Conservation (phyloP, 1,140 invertebrate genomes). For the Zaprionus africanus region DNA sequence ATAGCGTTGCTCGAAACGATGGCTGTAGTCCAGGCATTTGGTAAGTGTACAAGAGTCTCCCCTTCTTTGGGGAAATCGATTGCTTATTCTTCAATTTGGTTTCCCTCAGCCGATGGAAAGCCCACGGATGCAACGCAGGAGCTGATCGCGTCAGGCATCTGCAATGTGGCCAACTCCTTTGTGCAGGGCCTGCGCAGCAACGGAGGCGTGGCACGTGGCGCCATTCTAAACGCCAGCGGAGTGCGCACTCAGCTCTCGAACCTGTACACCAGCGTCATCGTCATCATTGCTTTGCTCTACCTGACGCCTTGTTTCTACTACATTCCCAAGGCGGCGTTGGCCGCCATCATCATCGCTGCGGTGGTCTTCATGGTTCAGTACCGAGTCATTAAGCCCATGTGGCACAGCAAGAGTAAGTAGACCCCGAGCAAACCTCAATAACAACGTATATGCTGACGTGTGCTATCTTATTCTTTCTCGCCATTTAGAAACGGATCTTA, state of each 20-base stretch:
- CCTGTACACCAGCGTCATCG: conserved; percentile 88
- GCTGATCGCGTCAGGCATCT: conserved; percentile 92
- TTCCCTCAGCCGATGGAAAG: conserved; percentile 87
- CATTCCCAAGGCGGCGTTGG: conserved; percentile 91
- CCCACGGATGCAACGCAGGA: conserved; percentile 94
- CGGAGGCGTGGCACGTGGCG: conserved; percentile 92
- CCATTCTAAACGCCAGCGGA: conserved; percentile 95
- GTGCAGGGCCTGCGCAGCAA: conserved; percentile 94
- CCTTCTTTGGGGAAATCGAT: neutral
- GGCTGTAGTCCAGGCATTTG: conserved; percentile 92
- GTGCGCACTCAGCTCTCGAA: conserved; percentile 94
- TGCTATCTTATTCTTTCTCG: neutral
- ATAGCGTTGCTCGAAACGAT: conserved; percentile 93
- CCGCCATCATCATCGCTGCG: conserved; percentile 93
- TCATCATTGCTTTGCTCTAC: conserved; percentile 89
- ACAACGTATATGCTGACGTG: neutral
- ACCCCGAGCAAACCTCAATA: neutral
- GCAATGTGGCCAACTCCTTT: conserved; percentile 95
- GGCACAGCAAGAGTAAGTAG: conserved; percentile 90
- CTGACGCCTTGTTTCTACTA: conserved; percentile 92
- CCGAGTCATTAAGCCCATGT: conserved; percentile 91
- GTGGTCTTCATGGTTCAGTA: conserved; percentile 94
- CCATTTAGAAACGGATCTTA: conserved; percentile 91
- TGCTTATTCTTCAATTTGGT: neutral
- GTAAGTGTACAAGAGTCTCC: conserved; percentile 46